phyloP scores from a whole-genome alignment of 1,140 invertebrate species.

The Campoletis sonorensis region DNA sequence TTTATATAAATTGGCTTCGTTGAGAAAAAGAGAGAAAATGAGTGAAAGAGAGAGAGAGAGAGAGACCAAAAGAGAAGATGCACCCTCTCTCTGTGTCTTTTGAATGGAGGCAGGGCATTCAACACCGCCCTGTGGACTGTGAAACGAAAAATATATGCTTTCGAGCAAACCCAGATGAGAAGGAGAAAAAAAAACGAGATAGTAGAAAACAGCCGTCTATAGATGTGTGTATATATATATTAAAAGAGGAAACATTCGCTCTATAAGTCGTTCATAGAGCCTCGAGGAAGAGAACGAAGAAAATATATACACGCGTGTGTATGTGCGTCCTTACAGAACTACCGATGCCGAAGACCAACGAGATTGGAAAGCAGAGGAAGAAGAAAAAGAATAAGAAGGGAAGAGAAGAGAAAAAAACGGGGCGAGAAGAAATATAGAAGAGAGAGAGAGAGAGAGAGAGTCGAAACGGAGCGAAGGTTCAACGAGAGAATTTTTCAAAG shows the following conservation, averaged over 20 bases:
- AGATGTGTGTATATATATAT: not conserved
- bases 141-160: slow-evolving; percentile 75
- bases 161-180: slow-evolving; percentile 53
- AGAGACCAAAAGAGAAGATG: slow-evolving; percentile 57
- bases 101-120: slow-evolving; percentile 62
- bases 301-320: slow-evolving; percentile 2
- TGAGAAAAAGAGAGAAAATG: slow-evolving; percentile 3
- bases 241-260: slow-evolving; percentile 4
- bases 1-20: not conserved
- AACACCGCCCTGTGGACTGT: slow-evolving; percentile 65
- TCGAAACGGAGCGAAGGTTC: slow-evolving; percentile 33
- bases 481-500: slow-evolving; percentile 54
- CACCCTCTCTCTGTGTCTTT: slow-evolving; percentile 64
- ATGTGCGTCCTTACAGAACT: not conserved
- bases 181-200: not conserved
- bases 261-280: slow-evolving; percentile 14
- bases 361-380: no score
- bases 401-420: not conserved
- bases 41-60: not conserved
- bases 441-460: no score
- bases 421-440: slow-evolving; percentile 45
- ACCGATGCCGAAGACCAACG: not conserved
- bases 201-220: not conserved
- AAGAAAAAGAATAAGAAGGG: no score
- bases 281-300: not conserved